Percentiles rank a stretch among this genome's conserved stretches.
Conservation (phyloP, 2,888 invertebrate species). For the Cerastis leucographa region DNA sequence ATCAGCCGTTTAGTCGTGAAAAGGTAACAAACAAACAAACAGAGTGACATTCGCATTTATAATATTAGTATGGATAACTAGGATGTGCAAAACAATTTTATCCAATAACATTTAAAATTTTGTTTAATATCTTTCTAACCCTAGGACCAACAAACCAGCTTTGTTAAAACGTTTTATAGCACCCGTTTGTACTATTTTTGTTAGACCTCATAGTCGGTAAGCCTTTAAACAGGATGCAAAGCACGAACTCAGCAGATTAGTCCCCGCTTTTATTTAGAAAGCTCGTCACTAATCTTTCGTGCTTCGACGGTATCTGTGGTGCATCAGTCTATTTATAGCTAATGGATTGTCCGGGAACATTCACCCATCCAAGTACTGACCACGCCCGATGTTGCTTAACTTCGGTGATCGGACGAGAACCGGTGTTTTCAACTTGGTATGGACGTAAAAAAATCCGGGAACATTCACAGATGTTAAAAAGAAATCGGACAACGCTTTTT, state of each 20-base stretch:
- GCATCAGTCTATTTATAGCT: not conserved
- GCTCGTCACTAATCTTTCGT: not conserved
- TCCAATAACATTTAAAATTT: too few relatives aligned
- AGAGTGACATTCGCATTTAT: too few relatives aligned
- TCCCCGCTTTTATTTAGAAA: not conserved
- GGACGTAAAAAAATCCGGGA: conserved; percentile 75
- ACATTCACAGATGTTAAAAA: not conserved
- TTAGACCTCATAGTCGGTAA: not conserved
- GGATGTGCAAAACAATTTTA: not conserved
- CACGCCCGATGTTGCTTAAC: conserved; percentile 88
- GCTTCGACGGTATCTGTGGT: not conserved
- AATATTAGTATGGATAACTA: too few relatives aligned
- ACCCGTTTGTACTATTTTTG: not conserved
- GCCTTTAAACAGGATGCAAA: not conserved
- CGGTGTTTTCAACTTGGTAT: conserved; percentile 87
- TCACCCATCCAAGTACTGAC: conserved; percentile 89
- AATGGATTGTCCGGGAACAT: not conserved
- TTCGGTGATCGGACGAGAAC: conserved; percentile 89
- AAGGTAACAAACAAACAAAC: too few relatives aligned
- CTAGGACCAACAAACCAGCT: too few relatives aligned
- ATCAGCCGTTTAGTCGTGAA: too few relatives aligned
- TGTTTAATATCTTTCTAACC: too few relatives aligned
- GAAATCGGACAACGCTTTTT: not conserved
- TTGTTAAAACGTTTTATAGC: too few relatives aligned
- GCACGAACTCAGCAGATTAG: not conserved